Conservation (phyloP, 2,113 vertebrate species). For the Varanus salvator region DNA sequence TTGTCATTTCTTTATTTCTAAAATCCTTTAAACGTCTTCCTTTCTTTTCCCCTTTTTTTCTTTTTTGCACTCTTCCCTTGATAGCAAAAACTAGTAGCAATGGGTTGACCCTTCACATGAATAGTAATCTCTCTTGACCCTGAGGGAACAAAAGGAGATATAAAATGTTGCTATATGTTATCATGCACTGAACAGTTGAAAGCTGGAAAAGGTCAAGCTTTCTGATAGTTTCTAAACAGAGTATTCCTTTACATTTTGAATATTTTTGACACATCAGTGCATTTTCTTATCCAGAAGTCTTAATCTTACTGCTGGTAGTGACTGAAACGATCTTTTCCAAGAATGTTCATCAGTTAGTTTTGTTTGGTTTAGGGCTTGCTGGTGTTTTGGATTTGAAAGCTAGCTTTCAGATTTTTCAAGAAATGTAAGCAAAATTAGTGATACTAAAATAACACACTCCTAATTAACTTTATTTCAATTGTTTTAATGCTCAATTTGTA, state of each 20-base stretch:
- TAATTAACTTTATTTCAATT: background rate
- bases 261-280: background rate
- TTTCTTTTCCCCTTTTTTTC: background rate
- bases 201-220: background rate
- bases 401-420: background rate
- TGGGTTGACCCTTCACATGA: background rate
- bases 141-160: background rate
- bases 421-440: background rate
- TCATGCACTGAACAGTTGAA: background rate
- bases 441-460: background rate
- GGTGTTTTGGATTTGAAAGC: background rate
- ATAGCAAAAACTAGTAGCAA: background rate
- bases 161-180: background rate
- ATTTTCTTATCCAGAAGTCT: background rate
- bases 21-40: background rate
- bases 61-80: accelerated
- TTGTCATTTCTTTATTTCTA: background rate
- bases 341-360: background rate
- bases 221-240: background rate
- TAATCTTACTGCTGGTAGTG: background rate
- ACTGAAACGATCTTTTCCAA: background rate
- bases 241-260: background rate
- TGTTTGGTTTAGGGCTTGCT: background rate
- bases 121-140: background rate
- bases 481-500: background rate